Evolutionary conservation across 2,113 vertebrate genomes (phyloP).

Genomic region (Rattus norvegicus): DNA sequence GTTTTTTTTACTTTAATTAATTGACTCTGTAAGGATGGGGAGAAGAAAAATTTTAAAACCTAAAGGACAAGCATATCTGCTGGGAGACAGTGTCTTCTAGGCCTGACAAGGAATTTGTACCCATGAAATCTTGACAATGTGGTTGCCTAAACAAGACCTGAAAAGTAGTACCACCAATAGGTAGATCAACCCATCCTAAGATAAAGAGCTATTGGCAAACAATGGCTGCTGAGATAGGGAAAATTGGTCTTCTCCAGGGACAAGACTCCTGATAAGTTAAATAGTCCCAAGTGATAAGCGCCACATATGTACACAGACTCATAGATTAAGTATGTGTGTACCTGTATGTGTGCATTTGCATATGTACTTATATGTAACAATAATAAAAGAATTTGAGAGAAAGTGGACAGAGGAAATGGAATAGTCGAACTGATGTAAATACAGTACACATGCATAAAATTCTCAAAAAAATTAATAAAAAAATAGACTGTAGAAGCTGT

Average conservation of each 20-base stretch:
- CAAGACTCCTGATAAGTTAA: neutral
- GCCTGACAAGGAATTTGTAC: neutral
- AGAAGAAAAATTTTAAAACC: neutral
- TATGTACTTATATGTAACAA: neutral
- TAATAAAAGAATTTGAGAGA: neutral
- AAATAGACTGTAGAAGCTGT: neutral
- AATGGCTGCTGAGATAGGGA: neutral
- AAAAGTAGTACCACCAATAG: neutral
- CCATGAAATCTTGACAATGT: neutral
- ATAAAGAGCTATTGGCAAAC: neutral
- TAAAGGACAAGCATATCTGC: neutral
- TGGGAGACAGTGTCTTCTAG: neutral
- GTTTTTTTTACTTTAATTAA: neutral
- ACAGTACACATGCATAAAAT: neutral
- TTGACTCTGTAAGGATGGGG: neutral
- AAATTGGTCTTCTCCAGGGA: neutral
- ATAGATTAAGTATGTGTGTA: neutral
- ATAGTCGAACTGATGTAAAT: neutral
- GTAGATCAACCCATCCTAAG: neutral
- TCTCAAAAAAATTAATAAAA: neutral
- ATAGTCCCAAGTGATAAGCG: neutral
- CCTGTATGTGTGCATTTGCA: neutral
- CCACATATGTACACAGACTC: neutral
- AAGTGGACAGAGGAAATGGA: neutral
- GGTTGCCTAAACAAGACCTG: neutral